phyloP scores from a whole-genome alignment of 2,888 invertebrate species.

The Leucophenga maculata region DNA sequence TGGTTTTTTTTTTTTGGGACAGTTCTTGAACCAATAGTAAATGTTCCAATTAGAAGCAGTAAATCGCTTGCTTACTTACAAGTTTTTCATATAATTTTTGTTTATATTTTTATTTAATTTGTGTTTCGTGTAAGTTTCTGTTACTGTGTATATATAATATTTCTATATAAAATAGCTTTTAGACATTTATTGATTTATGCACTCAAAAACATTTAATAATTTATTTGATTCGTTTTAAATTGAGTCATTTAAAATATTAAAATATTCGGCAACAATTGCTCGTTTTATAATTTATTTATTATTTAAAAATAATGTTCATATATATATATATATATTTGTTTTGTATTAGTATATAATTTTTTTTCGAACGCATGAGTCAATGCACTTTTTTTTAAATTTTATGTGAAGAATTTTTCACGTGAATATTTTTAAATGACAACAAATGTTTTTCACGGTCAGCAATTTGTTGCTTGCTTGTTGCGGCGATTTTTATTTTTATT shows the following conservation, averaged over 20 bases:
- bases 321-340: background rate
- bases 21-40: no score
- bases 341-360: no score
- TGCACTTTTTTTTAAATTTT: slow-evolving; percentile 34
- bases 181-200: slow-evolving; percentile 7
- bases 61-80: background rate
- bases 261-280: background rate
- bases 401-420: slow-evolving; percentile 34
- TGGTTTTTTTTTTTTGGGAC: no score
- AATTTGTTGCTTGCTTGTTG: background rate
- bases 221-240: slow-evolving; percentile 3
- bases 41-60: no score
- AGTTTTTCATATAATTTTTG: background rate
- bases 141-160: background rate
- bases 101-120: background rate
- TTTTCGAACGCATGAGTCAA: slow-evolving; percentile 24
- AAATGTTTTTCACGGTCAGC: slow-evolving; percentile 37
- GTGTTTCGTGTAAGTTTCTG: background rate
- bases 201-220: slow-evolving; percentile 2
- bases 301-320: background rate
- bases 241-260: slow-evolving; percentile 1
- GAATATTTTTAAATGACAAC: slow-evolving; percentile 42
- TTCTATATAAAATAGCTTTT: slow-evolving; percentile 7
- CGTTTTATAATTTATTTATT: background rate
- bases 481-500: background rate